Percentiles rank a stretch among this genome's conserved stretches.
These are phyloP conservation scores for Drosophila anomelani DNA, from an alignment of 2,888 invertebrate genomes.

Conservation along the genomic window DNA sequence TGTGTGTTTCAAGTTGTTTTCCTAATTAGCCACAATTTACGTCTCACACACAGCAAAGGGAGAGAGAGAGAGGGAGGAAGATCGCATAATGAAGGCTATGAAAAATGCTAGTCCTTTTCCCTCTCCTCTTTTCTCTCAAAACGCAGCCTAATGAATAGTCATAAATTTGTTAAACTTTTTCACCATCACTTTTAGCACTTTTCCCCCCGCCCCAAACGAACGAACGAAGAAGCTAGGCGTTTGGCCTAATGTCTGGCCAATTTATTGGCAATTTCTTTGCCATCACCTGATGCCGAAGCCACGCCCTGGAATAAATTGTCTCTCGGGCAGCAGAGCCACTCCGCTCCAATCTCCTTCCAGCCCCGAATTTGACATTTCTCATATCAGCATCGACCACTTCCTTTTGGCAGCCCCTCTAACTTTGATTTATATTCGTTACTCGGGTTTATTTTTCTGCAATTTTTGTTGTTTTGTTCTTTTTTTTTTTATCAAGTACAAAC, in stretches of 20 bases:
- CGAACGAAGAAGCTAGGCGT: constrained; percentile 9
- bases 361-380: constrained; percentile 41
- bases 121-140: constrained; percentile 10
- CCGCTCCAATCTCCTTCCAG: background rate
- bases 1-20: constrained; percentile 44
- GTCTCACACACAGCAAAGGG: background rate
- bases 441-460: constrained; percentile 22
- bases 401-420: constrained; percentile 14
- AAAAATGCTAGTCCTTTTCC: constrained; percentile 30
- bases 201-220: background rate
- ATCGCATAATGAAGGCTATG: constrained; percentile 27
- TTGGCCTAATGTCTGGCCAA: constrained; percentile 57
- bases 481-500: constrained; percentile 33
- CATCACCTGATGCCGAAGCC: constrained; percentile 46
- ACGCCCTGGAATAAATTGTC: constrained; percentile 40
- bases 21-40: constrained; percentile 48
- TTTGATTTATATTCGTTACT: constrained; percentile 44
- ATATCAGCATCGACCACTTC: constrained; percentile 37
- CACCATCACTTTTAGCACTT: constrained; percentile 2
- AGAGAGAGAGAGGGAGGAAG: background rate
- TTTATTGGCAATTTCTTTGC: constrained; percentile 72
- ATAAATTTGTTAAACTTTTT: constrained; percentile 63
- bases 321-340: constrained; percentile 7
- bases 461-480: constrained; percentile 1
- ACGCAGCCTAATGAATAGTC: constrained; percentile 60